These are phyloP conservation scores for Alviniconcha strummeri DNA, from an alignment of 2,888 invertebrate genomes.

Conservation along the genomic window DNA sequence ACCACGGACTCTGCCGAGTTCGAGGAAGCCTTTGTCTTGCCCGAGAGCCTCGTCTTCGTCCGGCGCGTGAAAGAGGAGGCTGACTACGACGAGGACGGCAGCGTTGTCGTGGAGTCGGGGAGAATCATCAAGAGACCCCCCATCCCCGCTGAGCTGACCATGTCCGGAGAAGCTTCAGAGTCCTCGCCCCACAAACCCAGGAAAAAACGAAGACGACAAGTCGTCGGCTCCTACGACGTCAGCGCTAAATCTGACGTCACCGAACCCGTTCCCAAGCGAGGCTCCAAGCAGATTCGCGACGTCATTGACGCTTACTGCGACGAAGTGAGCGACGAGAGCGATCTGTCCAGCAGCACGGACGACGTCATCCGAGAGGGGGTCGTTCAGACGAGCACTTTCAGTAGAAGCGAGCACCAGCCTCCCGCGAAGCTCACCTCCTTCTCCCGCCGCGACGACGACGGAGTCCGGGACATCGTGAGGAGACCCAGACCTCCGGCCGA, in stretches of 20 bases:
- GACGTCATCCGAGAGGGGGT: background rate
- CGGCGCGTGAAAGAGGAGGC: slow-evolving; percentile 22
- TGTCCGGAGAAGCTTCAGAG: background rate
- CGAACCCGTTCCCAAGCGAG: slow-evolving; percentile 39
- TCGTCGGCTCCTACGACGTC: slow-evolving; percentile 11
- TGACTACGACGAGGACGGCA: background rate
- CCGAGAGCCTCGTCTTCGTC: slow-evolving; percentile 30
- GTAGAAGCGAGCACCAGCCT: background rate
- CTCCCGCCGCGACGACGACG: background rate
- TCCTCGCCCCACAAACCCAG: background rate
- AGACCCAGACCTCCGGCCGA: slow-evolving; percentile 15
- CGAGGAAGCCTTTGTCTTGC: slow-evolving; percentile 27
- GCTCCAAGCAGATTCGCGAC: slow-evolving; percentile 47
- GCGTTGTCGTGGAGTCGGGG: slow-evolving; percentile 5
- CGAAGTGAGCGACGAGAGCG: slow-evolving; percentile 26
- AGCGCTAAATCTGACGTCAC: slow-evolving; percentile 3
- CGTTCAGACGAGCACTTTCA: background rate
- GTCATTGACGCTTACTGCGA: slow-evolving; percentile 45
- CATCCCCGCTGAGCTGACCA: slow-evolving; percentile 22
- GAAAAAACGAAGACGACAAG: slow-evolving; percentile 21
- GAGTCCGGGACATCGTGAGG: background rate
- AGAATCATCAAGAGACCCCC: slow-evolving; percentile 24
- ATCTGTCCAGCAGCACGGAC: slow-evolving; percentile 21
- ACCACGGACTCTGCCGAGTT: slow-evolving; percentile 33
- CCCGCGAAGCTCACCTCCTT: background rate